Evolutionary conservation across 2,113 vertebrate species (phyloP).

Genomic region (Salvelinus sp.): DNA sequence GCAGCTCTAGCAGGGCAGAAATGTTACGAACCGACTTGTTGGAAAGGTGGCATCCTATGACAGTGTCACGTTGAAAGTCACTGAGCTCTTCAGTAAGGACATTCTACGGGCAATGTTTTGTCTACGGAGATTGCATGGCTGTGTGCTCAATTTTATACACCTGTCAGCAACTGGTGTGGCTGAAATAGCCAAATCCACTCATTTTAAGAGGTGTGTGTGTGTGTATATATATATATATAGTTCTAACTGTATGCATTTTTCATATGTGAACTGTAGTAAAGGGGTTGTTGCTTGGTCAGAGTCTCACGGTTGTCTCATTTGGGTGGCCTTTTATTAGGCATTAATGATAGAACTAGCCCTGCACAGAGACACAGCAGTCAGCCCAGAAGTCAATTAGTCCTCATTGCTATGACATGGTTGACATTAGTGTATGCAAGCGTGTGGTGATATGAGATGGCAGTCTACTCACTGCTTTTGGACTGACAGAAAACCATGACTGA

Average conservation of each 20-base stretch:
- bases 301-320: conserved; percentile 16
- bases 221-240: too few relatives aligned
- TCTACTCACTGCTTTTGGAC: conserved; percentile 63
- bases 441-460: conserved; percentile 74
- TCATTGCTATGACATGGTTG: conserved; percentile 70
- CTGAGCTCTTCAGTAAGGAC: too few relatives aligned
- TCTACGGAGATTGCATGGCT: too few relatives aligned
- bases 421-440: conserved; percentile 70
- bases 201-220: too few relatives aligned
- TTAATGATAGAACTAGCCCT: conserved; percentile 52
- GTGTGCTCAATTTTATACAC: too few relatives aligned
- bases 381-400: conserved; percentile 72
- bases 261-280: neutral
- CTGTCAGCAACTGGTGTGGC: too few relatives aligned
- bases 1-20: too few relatives aligned
- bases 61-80: too few relatives aligned
- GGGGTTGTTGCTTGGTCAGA: conserved; percentile 24
- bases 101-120: too few relatives aligned
- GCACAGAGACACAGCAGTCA: conserved; percentile 62
- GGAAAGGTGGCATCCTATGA: too few relatives aligned
- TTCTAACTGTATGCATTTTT: neutral
- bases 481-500: conserved; percentile 65
- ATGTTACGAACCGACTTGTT: too few relatives aligned
- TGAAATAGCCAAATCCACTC: too few relatives aligned
- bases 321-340: conserved; percentile 43